phyloP scores from a whole-genome alignment of 2,888 invertebrate genomes.

The Loripinus fragilis region DNA sequence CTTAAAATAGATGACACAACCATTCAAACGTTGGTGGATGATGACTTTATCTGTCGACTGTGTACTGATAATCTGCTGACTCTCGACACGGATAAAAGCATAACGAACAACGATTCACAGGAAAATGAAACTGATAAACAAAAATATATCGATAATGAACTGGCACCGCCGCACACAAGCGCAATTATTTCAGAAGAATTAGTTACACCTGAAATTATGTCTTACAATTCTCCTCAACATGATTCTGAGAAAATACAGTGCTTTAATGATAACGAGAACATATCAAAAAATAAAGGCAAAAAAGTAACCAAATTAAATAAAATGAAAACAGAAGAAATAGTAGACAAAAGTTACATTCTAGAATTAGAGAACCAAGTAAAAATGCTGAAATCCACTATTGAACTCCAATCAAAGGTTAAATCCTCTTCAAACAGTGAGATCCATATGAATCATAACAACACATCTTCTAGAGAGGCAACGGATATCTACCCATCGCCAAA shows the following conservation, averaged over 20 bases:
- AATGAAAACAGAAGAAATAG: background rate
- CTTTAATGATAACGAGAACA: background rate
- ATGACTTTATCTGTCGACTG: background rate
- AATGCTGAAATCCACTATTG: too few relatives aligned
- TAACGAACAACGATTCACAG: too few relatives aligned
- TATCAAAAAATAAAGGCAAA: too few relatives aligned
- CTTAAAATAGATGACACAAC: background rate
- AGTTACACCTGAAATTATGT: background rate
- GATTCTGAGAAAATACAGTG: background rate
- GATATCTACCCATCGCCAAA: background rate
- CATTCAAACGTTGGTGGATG: background rate
- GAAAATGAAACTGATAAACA: too few relatives aligned
- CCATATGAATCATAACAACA: background rate
- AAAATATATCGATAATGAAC: too few relatives aligned
- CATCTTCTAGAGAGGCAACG: too few relatives aligned
- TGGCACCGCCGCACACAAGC: background rate
- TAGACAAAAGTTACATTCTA: too few relatives aligned
- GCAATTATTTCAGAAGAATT: background rate
- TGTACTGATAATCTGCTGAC: conserved; percentile 1
- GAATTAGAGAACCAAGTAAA: conserved; percentile 4
- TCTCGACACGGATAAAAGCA: too few relatives aligned
- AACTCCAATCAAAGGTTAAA: background rate
- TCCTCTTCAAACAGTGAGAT: background rate
- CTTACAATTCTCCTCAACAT: background rate
- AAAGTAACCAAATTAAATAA: background rate